Evolutionary conservation across 2,888 invertebrate genomes (phyloP).

Genomic region (Colletes collaris): DNA sequence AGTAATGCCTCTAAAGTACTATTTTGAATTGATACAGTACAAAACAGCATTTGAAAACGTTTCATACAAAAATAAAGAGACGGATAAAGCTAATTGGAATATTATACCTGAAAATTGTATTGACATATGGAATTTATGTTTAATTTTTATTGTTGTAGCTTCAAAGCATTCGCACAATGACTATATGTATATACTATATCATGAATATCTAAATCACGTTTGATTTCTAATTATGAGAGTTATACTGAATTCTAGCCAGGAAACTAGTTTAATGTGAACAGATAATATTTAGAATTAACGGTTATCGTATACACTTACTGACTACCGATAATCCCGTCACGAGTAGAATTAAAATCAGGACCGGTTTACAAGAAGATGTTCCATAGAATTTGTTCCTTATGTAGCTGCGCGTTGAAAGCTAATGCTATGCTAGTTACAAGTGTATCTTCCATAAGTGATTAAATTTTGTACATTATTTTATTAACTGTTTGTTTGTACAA

Average conservation of each 20-base stretch:
- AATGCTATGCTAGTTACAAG: constrained; percentile 4
- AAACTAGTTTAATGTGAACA: constrained; percentile 16
- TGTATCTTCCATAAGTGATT: background rate
- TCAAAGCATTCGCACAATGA: background rate
- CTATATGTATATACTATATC: background rate
- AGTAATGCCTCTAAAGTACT: no score
- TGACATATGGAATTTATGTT: constrained; percentile 6
- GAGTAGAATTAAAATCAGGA: constrained; percentile 23
- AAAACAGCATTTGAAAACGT: no score
- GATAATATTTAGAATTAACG: constrained; percentile 48
- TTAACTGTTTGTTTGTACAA: background rate
- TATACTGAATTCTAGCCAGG: background rate
- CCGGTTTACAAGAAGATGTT: constrained; percentile 43
- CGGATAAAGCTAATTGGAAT: background rate
- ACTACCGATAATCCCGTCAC: constrained; percentile 23
- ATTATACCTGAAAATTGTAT: background rate
- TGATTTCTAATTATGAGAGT: background rate
- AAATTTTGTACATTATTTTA: background rate
- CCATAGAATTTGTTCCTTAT: constrained; percentile 36
- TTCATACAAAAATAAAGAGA: no score
- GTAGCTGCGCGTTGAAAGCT: constrained; percentile 3
- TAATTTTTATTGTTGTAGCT: background rate
- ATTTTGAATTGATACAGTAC: no score
- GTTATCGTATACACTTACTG: constrained; percentile 32
- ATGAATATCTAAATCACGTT: constrained; percentile 9